Percentiles rank a stretch among this genome's conserved stretches.
These are phyloP conservation scores for Nasonia vitripennis DNA, from an alignment of 1,140 invertebrate species.

Conservation along the genomic window DNA sequence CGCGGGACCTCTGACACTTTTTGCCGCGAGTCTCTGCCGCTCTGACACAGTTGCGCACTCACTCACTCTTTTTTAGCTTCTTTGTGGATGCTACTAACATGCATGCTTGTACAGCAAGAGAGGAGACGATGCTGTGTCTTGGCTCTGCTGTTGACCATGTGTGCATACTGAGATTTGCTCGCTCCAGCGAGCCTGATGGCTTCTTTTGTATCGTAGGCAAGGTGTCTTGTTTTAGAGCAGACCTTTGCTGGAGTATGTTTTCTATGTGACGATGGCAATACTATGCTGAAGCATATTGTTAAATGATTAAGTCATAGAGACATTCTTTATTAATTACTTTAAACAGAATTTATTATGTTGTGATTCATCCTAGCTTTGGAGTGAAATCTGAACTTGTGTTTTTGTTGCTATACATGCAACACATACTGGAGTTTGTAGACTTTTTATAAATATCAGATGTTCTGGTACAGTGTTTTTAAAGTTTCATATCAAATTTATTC, in stretches of 20 bases:
- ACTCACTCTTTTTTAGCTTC: slow-evolving; percentile 15
- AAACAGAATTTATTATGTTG: not conserved
- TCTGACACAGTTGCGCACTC: not conserved
- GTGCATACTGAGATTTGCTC: not conserved
- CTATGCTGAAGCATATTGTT: not conserved
- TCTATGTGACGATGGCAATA: not conserved
- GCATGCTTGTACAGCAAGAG: not conserved
- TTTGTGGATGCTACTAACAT: not conserved
- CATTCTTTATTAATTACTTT: slow-evolving; percentile 5
- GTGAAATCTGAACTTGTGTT: not conserved
- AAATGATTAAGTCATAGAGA: not conserved
- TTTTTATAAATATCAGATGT: too few species aligned
- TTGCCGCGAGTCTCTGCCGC: not conserved
- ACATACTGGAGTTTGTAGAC: not conserved
- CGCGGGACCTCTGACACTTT: slow-evolving; percentile 45
- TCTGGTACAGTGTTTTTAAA: too few species aligned
- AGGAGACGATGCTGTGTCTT: not conserved
- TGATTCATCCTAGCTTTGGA: not conserved
- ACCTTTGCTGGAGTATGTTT: not conserved
- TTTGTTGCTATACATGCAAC: not conserved
- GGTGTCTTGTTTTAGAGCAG: not conserved
- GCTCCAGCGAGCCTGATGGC: not conserved
- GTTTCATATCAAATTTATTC: too few species aligned
- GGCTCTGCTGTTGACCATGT: not conserved
- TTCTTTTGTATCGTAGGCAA: not conserved